Base-by-base conservation (phyloP, 1,140 invertebrate species). In the Cotesia glomerata region DNA sequence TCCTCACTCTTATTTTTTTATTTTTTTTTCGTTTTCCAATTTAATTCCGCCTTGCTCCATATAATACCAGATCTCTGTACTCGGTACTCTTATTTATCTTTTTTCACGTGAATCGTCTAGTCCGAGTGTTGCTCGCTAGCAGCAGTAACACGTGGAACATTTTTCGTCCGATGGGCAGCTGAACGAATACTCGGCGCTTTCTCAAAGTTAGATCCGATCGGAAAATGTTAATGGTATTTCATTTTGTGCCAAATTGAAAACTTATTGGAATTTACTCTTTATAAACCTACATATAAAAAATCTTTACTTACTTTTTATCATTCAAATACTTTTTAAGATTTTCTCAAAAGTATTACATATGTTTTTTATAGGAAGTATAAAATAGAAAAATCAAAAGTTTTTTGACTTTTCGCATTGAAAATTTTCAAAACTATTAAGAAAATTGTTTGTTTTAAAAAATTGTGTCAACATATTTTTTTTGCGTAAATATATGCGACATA, bases 241-340 rank as follows among this genome's bases (percentile, higher is more conserved):
- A 81, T 84, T 84, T 79, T 80, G 75, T 74, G 71, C 78, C 76
- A 80, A 78, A 84, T 84, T 84, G 82, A 77, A 83, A 82, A 80
- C 76, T 78, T 79, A 82, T 79, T 74, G 72, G 72, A 64, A 39
- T 52, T 56, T 45, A 52, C 67, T 74, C 66, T 61, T 69, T 69
- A 39, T 69, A 61, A 65, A 65, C 58, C 16, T 71, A 74, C 39
- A 70, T 59, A 66, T 39, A 9, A 45, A 7, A 45, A 45, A 45
- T 45, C 39, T 45, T 45, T 45, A 45, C 5, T 45, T 45, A 45
- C 39, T 45, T 11, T 45, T 11, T 45, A 45, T 11, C 8, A 45
- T 45, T 45, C 5, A 45, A 45, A 45, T 45, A 45, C 5, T 9
- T 0, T 45, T 45, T 45, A 9, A 9, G 2, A 9, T 0, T 11